These are phyloP conservation scores for Drosophila kepulauana DNA, from an alignment of 1,140 invertebrate species.

Conservation along the genomic window DNA sequence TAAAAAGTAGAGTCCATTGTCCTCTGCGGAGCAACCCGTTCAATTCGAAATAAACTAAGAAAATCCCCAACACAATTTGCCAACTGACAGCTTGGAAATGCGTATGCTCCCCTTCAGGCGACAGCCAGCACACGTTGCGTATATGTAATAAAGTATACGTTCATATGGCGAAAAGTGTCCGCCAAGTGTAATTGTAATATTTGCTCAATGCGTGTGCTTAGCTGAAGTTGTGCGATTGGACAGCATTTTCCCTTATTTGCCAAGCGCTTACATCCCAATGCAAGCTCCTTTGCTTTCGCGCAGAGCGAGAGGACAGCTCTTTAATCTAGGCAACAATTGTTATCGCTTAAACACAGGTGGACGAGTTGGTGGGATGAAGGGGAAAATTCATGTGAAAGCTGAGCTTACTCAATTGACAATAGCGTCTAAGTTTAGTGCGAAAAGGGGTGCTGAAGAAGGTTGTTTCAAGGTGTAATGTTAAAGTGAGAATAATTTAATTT, in stretches of 20 bases:
- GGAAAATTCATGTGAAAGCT: neutral
- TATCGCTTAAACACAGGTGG: constrained; percentile 12
- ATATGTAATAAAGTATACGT: constrained; percentile 61
- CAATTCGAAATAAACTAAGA: constrained; percentile 4
- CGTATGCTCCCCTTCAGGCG: constrained; percentile 9
- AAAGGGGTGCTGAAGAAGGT: constrained; percentile 17
- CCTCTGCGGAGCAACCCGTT: neutral
- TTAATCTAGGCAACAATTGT: constrained; percentile 55
- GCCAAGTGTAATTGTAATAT: constrained; percentile 68
- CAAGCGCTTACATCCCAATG: constrained; percentile 41
- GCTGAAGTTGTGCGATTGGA: constrained; percentile 39
- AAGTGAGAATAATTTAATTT: constrained; percentile 2
- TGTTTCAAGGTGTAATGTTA: constrained; percentile 44
- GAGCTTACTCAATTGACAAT: constrained; percentile 33
- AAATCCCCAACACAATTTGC: constrained; percentile 24
- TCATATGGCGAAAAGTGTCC: constrained; percentile 54
- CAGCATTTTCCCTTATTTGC: constrained; percentile 59
- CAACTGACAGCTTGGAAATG: constrained; percentile 52
- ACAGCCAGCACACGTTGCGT: constrained; percentile 36
- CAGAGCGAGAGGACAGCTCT: constrained; percentile 42
- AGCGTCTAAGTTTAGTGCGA: constrained; percentile 9
- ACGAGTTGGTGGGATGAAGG: neutral
- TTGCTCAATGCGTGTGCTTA: constrained; percentile 47
- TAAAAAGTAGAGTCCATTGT: neutral
- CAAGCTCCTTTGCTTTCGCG: neutral